These are phyloP conservation scores for Scytalopus superciliaris DNA, from an alignment of 2,113 vertebrate species.

Conservation along the genomic window DNA sequence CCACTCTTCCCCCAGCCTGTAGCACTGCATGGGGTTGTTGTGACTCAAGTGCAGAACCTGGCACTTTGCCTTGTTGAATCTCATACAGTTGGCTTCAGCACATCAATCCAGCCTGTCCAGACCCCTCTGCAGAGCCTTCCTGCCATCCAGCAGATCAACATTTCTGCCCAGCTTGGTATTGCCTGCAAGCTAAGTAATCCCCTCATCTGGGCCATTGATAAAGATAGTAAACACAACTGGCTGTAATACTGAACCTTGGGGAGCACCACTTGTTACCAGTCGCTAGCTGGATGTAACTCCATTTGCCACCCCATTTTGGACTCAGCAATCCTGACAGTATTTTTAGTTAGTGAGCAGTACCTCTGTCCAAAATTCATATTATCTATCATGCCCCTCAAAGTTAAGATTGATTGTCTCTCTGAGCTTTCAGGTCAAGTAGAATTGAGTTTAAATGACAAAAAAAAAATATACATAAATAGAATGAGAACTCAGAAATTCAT, in stretches of 20 bases:
- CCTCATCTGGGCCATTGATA: not conserved
- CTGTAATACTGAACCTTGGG: not conserved
- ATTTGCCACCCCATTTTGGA: not conserved
- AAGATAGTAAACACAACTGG: not conserved
- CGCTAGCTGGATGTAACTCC: accelerated
- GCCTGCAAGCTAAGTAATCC: not conserved
- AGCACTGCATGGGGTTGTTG: accelerated
- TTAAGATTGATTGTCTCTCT: not conserved
- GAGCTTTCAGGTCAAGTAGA: not conserved
- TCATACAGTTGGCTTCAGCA: not conserved
- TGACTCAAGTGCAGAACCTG: accelerated
- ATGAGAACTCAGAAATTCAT: not conserved
- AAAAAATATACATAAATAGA: not conserved
- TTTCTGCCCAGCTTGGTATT: accelerated
- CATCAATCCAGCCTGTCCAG: not conserved
- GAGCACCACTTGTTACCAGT: not conserved
- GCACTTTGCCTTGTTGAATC: accelerated
- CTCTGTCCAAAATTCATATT: not conserved
- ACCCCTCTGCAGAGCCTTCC: not conserved
- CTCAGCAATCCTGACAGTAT: not conserved
- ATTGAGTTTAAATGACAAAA: not conserved
- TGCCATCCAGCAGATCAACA: not conserved
- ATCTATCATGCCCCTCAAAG: not conserved
- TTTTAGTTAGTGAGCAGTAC: not conserved
- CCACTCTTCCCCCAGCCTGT: not conserved